Base-by-base conservation (phyloP, 2,888 invertebrate genomes). In the Punctoribates punctum region DNA sequence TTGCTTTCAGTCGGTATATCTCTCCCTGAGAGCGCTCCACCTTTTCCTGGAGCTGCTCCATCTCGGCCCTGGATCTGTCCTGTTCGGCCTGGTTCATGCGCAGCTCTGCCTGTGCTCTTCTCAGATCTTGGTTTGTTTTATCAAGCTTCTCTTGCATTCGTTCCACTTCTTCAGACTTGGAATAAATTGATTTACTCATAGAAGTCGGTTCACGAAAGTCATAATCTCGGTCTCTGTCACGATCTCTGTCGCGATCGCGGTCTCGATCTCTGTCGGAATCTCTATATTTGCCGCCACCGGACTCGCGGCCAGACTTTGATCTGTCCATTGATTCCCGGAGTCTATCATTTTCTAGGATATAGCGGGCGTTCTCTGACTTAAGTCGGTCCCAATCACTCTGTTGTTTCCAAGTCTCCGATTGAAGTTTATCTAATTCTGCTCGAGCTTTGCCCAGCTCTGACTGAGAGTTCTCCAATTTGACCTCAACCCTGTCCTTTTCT, bases 11-110 rank as follows among this genome's bases (percentile, higher is more conserved):
- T 84, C 95, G 90, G 83, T 95, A 95, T 51, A 96, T 94, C 85
- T 96, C 95, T 78, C 95, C 95, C 85, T 95, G 95, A 76, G 93
- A 93, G 86, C 94, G 94, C 84, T 95, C 95, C 79, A 95, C 85
- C 86, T 95, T 95, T 82, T 95, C 95, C 83, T 95, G 95, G 77
- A 94, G 86, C 20, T 90, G 91, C 72, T 91, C 89, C 0, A 93
- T 90, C 72, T 82, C 82, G 11, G 78, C 80, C 34, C 80, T 77
- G 15, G 79, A 60, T 82, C 95, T 88, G 82, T 95, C 95, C 80
- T 91, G 92, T 83, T 95, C 95, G 65, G 93, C 91, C 84, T 94
- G 93, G 76, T 94, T 94, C 65, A 94, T 94, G 83, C 95, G 88
- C 77, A 95, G 86, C 83, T 95, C 95, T 11, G 95, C 94, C 82